phyloP scores from a whole-genome alignment of 1,140 invertebrate species.

The Lineus longissimus region DNA sequence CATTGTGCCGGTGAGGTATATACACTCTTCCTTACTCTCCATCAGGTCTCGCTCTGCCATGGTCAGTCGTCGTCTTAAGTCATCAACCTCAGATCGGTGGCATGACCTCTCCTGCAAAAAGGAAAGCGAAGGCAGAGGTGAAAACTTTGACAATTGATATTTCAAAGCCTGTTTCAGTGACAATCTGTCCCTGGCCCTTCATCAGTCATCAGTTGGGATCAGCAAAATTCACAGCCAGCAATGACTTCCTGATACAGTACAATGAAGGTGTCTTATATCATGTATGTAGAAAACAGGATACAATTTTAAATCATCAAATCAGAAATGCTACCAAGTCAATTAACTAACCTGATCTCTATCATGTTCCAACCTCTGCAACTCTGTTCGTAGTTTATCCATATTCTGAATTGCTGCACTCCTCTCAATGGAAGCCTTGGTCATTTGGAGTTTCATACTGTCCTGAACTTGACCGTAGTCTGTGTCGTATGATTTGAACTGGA shows the following conservation, averaged over 20 bases:
- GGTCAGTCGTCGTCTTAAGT: constrained; percentile 30
- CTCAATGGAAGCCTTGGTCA: constrained; percentile 36
- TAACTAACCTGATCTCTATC: constrained; percentile 33
- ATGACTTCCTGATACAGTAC: too few species aligned
- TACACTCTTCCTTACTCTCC: constrained; percentile 40
- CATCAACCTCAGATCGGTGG: constrained; percentile 30
- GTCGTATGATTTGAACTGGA: constrained; percentile 35
- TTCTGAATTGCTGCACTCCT: constrained; percentile 34
- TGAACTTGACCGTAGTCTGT: constrained; percentile 30
- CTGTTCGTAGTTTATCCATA: constrained; percentile 26
- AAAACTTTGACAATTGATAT: not conserved
- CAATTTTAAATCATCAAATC: too few species aligned
- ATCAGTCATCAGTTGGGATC: too few species aligned
- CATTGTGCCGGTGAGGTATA: constrained; percentile 29
- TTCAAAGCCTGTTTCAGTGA: too few species aligned
- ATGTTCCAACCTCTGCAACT: constrained; percentile 25
- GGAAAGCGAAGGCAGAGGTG: not conserved
- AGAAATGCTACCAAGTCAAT: too few species aligned
- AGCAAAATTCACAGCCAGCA: too few species aligned
- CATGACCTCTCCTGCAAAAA: constrained; percentile 30
- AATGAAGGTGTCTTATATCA: too few species aligned
- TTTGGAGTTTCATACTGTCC: constrained; percentile 32
- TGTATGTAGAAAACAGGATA: not conserved
- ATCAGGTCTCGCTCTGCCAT: constrained; percentile 38
- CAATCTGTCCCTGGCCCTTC: too few species aligned